Conservation (phyloP, 2,113 vertebrate species). For the Campylorhamphus procurvoides region DNA sequence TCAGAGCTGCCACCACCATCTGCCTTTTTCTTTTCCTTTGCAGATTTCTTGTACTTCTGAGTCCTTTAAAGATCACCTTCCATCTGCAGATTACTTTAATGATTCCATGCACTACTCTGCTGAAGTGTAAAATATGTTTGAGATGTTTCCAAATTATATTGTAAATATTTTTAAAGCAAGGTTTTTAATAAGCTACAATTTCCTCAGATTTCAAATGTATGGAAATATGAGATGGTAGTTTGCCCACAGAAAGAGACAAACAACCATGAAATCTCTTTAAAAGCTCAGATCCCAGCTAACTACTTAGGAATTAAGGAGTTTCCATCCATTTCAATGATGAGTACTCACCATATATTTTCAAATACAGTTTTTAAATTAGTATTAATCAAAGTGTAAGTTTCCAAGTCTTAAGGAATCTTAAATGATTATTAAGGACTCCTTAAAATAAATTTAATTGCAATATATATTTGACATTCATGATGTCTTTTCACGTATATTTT, state of each 20-base stretch:
- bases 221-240: not conserved
- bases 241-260: not conserved
- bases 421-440: not conserved
- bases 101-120: not conserved
- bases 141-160: not conserved
- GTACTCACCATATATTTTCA: not conserved
- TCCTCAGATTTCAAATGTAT: not conserved
- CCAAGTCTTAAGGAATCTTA: not conserved
- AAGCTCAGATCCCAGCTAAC: not conserved
- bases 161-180: not conserved
- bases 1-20: not conserved
- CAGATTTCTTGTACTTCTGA: not conserved
- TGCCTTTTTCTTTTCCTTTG: not conserved
- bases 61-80: not conserved
- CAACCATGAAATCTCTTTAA: not conserved
- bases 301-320: not conserved
- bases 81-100: not conserved
- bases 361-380: not conserved
- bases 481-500: not conserved
- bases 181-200: not conserved
- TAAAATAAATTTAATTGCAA: not conserved
- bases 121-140: not conserved
- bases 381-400: not conserved
- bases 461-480: not conserved
- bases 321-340: not conserved